Conservation (phyloP, 2,797 vertebrate species). For the Lagodon rhomboides region DNA sequence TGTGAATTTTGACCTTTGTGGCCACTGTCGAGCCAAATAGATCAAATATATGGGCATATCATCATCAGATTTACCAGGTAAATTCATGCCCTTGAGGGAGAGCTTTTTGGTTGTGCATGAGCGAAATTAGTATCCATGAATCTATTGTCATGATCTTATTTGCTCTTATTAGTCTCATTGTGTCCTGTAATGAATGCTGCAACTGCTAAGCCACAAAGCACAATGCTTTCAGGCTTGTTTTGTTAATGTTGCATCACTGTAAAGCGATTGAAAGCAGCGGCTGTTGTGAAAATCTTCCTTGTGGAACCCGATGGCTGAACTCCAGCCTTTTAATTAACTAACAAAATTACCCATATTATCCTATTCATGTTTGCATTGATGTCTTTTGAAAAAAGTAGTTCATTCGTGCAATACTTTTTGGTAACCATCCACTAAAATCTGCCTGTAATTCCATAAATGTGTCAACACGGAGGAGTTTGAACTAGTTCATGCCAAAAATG, state of each 20-base stretch:
- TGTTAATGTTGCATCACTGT: conserved; percentile 1
- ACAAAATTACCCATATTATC: neutral
- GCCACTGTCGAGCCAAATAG: neutral
- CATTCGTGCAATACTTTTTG: neutral
- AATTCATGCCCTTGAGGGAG: neutral
- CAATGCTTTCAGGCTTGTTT: neutral
- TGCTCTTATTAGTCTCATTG: neutral
- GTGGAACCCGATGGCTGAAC: neutral
- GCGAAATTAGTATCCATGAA: neutral
- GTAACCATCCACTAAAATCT: neutral
- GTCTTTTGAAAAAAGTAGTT: neutral
- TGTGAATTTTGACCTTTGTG: neutral
- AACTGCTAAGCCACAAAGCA: neutral
- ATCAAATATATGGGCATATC: neutral
- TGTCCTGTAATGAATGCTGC: neutral
- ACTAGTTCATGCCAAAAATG: neutral
- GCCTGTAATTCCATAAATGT: neutral
- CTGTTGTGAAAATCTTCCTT: neutral
- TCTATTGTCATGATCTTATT: neutral
- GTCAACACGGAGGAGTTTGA: neutral
- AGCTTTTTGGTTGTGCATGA: neutral
- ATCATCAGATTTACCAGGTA: neutral
- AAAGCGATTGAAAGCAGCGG: conserved; percentile 1
- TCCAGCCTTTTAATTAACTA: neutral
- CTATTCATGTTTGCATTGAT: neutral